Percentiles rank a stretch among this genome's conserved stretches.
These are phyloP conservation scores for Phrynocephalus guinanensis DNA, from an alignment of 2,797 vertebrate genomes.

Conservation along the genomic window DNA sequence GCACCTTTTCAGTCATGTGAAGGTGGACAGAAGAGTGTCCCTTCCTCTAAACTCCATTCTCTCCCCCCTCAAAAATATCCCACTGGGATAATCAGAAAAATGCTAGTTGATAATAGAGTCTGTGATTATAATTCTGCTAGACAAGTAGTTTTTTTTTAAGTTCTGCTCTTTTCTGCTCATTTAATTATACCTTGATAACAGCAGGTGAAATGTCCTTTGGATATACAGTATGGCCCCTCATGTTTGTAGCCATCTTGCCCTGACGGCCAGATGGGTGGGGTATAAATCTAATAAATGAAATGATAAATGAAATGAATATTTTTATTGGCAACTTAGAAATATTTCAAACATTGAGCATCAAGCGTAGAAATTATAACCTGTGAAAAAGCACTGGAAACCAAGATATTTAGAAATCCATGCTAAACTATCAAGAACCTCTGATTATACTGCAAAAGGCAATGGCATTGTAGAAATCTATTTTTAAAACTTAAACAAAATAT, in stretches of 20 bases:
- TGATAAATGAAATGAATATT: neutral
- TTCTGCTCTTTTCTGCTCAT: constrained; percentile 41
- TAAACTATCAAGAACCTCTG: constrained; percentile 71
- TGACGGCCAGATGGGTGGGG: too few relatives aligned
- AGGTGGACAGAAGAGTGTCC: neutral
- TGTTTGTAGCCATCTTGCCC: neutral
- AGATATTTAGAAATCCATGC: constrained; percentile 40
- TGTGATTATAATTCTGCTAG: constrained; percentile 57
- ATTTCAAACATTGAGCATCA: constrained; percentile 49
- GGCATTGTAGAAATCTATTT: constrained; percentile 76
- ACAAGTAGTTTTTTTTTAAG: constrained; percentile 56
- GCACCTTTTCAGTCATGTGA: constrained; percentile 62
- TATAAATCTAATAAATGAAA: too few relatives aligned
- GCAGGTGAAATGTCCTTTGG: constrained; percentile 54
- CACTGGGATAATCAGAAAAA: constrained; percentile 44
- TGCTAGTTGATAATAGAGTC: constrained; percentile 60
- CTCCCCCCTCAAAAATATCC: neutral
- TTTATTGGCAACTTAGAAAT: constrained; percentile 42
- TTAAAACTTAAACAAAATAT: constrained; percentile 17
- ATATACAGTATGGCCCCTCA: constrained; percentile 45
- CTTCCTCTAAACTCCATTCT: constrained; percentile 49
- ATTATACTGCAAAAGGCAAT: constrained; percentile 64
- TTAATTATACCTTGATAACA: constrained; percentile 41
- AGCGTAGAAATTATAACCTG: constrained; percentile 70
- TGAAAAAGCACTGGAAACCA: neutral